A percentile compares a stretch with the other conserved stretches of the same genome.
Evolutionary conservation across 2,113 vertebrate genomes (phyloP).

Genomic region (Centropristis striata): DNA sequence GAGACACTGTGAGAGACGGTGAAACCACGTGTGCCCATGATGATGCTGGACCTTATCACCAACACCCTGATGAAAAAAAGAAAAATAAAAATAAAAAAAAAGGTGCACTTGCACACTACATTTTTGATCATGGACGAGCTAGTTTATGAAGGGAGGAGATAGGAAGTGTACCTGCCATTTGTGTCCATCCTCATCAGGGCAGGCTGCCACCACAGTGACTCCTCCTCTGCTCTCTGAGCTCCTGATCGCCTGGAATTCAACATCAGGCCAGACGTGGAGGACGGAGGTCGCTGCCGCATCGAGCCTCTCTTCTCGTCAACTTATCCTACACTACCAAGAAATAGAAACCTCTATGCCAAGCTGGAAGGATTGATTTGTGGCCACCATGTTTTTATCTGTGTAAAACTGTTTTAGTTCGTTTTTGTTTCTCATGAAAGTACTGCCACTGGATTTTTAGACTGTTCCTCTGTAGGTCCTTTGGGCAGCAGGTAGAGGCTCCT

Average conservation of each 20-base stretch:
- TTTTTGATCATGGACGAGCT: slow-evolving; percentile 65
- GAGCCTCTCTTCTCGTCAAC: slow-evolving; percentile 48
- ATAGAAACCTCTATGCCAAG: slow-evolving; percentile 66
- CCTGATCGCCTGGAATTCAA: slow-evolving; percentile 43
- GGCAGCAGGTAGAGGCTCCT: slow-evolving; percentile 61
- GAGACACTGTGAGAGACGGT: slow-evolving; percentile 88
- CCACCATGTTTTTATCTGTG: slow-evolving; percentile 70
- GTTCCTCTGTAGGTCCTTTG: slow-evolving; percentile 68
- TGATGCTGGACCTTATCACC: slow-evolving; percentile 75
- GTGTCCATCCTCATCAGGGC: slow-evolving; percentile 40
- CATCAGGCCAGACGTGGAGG: slow-evolving; percentile 40
- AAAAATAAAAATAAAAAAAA: not conserved
- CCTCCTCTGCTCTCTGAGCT: slow-evolving; percentile 44
- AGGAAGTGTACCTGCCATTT: slow-evolving; percentile 51
- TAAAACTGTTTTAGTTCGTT: slow-evolving; percentile 61
- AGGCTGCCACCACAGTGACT: slow-evolving; percentile 44
- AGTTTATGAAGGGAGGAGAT: slow-evolving; percentile 36
- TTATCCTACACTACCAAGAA: slow-evolving; percentile 64
- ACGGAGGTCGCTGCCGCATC: slow-evolving; percentile 50
- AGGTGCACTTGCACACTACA: slow-evolving; percentile 58
- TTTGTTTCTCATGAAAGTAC: slow-evolving; percentile 77
- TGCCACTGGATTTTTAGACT: slow-evolving; percentile 82
- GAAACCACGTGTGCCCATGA: slow-evolving; percentile 70
- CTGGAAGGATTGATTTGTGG: slow-evolving; percentile 73
- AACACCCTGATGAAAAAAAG: slow-evolving; percentile 12